Evolutionary conservation across 1,140 invertebrate species (phyloP).

Genomic region (Camponotus floridanus): DNA sequence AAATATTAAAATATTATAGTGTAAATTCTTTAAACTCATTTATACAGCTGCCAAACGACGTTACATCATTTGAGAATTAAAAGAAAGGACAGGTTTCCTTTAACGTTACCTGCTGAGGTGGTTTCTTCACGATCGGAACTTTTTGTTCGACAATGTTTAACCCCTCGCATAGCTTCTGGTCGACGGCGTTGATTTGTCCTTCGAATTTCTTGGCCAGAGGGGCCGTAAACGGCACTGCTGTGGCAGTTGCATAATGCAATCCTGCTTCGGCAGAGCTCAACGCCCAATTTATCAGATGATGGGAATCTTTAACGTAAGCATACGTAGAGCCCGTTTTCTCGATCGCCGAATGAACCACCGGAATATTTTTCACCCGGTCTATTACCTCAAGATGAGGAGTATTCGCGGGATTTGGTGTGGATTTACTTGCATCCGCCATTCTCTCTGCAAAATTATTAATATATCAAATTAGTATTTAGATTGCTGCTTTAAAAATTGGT

Average conservation of each 20-base stretch:
- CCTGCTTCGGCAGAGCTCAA: conserved; percentile 85
- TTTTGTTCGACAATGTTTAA: conserved; percentile 86
- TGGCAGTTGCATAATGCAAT: conserved; percentile 81
- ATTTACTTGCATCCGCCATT: conserved; percentile 73
- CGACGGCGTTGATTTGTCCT: conserved; percentile 84
- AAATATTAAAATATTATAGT: neutral
- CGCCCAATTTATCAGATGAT: conserved; percentile 85
- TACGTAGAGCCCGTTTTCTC: conserved; percentile 88
- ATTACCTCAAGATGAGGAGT: conserved; percentile 87
- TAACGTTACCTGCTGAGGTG: conserved; percentile 83
- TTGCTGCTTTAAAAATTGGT: neutral
- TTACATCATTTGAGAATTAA: neutral
- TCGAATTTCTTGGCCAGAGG: conserved; percentile 85
- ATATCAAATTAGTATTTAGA: neutral
- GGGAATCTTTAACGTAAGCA: conserved; percentile 87
- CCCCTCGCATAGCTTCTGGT: conserved; percentile 86
- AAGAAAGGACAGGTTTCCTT: neutral
- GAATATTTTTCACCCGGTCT: conserved; percentile 88
- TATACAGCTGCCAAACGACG: neutral
- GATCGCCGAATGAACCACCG: conserved; percentile 87
- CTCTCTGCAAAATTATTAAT: conserved; percentile 47
- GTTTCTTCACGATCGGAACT: conserved; percentile 85
- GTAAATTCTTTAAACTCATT: neutral
- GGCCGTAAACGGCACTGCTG: conserved; percentile 81
- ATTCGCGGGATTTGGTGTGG: neutral